Percentiles rank a stretch among this genome's conserved stretches.
Evolutionary conservation across 1,140 invertebrate genomes (phyloP).

Genomic region (Camponotus vicinus): DNA sequence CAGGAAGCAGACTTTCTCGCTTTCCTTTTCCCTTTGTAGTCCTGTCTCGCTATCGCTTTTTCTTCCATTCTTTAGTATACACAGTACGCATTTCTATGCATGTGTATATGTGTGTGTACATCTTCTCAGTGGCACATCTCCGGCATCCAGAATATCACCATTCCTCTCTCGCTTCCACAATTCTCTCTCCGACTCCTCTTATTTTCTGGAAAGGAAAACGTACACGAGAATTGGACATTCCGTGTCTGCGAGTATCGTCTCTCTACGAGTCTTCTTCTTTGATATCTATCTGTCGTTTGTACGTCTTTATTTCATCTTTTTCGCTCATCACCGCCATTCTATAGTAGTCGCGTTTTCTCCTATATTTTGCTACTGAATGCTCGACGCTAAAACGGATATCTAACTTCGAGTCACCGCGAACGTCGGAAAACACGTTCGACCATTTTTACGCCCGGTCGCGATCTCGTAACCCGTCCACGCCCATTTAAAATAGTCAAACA

Average conservation of each 20-base stretch:
- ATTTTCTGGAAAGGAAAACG: conserved; percentile 56
- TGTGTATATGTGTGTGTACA: neutral
- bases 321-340: neutral
- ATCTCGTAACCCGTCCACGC: conserved; percentile 33
- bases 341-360: conserved; percentile 3
- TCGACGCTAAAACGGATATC: conserved; percentile 44
- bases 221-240: conserved; percentile 43
- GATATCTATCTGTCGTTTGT: conserved; percentile 62
- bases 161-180: conserved; percentile 50
- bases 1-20: conserved; percentile 8
- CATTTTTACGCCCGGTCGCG: conserved; percentile 48
- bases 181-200: conserved; percentile 35
- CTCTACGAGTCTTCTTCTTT: conserved; percentile 53
- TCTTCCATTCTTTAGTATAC: neutral
- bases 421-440: conserved; percentile 38
- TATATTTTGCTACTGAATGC: conserved; percentile 36
- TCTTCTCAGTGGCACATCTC: conserved; percentile 19
- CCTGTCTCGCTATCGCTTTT: conserved; percentile 27
- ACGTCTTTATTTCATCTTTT: conserved; percentile 39
- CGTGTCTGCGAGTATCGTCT: conserved; percentile 34
- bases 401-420: conserved; percentile 38
- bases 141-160: conserved; percentile 40
- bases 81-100: neutral
- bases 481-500: conserved; percentile 25
- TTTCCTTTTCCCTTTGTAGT: conserved; percentile 27